phyloP scores from a whole-genome alignment of 2,797 vertebrate species.

The Melanotaenia boesemani region DNA sequence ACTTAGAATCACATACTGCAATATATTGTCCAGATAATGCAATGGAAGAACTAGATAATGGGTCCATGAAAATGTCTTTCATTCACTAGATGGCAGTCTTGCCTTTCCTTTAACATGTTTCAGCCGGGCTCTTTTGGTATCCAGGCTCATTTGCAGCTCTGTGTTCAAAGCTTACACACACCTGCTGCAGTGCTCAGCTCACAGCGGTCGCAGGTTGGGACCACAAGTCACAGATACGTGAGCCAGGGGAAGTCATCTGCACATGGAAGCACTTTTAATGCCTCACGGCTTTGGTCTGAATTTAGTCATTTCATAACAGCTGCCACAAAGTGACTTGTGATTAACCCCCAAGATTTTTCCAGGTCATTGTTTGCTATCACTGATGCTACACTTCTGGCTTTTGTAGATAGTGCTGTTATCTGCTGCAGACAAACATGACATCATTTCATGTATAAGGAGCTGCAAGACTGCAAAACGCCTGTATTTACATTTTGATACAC shows the following conservation, averaged over 20 bases:
- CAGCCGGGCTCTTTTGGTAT: neutral
- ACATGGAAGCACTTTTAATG: neutral
- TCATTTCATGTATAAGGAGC: too few species aligned
- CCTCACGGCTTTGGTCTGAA: neutral
- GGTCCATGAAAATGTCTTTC: neutral
- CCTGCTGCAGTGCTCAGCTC: constrained; percentile 57
- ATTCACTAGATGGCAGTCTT: constrained; percentile 68
- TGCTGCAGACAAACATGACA: neutral
- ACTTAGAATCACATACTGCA: neutral
- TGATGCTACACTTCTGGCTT: neutral
- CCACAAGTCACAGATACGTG: constrained; percentile 15
- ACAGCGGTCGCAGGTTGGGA: constrained; percentile 12
- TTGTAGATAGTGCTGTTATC: too few species aligned
- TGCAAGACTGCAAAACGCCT: constrained; percentile 5
- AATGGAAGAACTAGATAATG: neutral
- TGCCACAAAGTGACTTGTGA: too few species aligned
- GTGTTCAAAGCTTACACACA: constrained; percentile 17
- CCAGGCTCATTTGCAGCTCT: constrained; percentile 11
- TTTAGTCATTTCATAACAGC: neutral
- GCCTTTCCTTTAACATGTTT: constrained; percentile 17
- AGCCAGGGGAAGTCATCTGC: constrained; percentile 11
- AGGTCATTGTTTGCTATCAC: too few species aligned
- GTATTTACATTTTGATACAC: constrained; percentile 54
- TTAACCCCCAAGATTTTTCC: too few species aligned
- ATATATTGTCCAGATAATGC: too few species aligned